Base-by-base conservation (phyloP, 2,113 vertebrate species). In the Rallus limicola region DNA sequence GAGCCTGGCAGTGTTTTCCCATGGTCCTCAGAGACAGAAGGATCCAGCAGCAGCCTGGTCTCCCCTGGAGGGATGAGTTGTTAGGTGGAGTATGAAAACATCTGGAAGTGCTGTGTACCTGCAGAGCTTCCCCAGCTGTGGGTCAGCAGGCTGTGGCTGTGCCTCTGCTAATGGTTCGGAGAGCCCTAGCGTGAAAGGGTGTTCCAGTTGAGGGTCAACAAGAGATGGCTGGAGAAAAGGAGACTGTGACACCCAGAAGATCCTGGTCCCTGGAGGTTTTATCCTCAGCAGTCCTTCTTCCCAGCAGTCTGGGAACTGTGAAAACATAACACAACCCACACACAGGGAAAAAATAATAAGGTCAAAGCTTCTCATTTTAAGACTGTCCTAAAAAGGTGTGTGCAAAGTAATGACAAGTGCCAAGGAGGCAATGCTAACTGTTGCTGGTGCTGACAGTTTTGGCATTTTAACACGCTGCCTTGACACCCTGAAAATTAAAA, bases 401-500 rank as follows among this genome's bases (percentile, higher is more conserved):
- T 90, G 86, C 70, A 63, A 85, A 92, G 81, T 92, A 91, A 86
- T 94, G 96, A 94, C 91, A 93, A 85, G 95, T 79, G 86, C 86
- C 95, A 95, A 89, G 91, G 29, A 96, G 83, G 86, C 75, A 94
- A 89, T 76, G 88, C 77, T 94, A 95, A 87, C 91, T 95, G 83
- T 59, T 95, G 77, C 86, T 91, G 83, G 77, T 82, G 83, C 86
- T 96, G 95, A 95, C 91, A 93, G 81, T 79, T 94, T 76, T 92
- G 89, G 83, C 94, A 92, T 91, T 96, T 95, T 82, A 92, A 96
- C 92, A 87, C 24, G 14, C 55, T 79, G 58, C 36, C 78, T 92
- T 94, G 93, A 96, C 9, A 83, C 81, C 50, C 53, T 93, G 93
- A 93, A 96, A 96, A 97, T 96, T 96, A 96, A 88, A 97, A 96